Evolutionary conservation across 2,797 vertebrate genomes (phyloP), one percentile per base, ranked within the genome.

Genomic region (Corythornis leucogaster): DNA sequence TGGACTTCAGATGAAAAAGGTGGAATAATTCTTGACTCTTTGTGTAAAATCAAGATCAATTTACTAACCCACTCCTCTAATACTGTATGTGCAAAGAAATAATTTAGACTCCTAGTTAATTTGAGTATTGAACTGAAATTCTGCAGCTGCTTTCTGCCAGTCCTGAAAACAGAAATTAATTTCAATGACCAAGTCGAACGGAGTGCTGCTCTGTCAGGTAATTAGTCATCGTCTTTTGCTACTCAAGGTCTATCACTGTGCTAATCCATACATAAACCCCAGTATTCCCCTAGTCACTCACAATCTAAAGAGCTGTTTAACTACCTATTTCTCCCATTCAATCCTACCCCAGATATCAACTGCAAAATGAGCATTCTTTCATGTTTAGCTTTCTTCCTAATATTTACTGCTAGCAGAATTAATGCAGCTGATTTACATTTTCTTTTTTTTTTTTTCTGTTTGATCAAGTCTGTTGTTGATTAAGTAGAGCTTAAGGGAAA

Each of bases 141-240:
- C 97, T 94, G 96, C 97, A 98, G 98, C 97, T 98, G 98, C 97
- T 98, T 97, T 97, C 97, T 97, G 97, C 98, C 97, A 98, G 96
- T 97, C 95, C 97, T 97, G 97, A 98, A 97, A 99, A 97, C 96
- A 98, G 98, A 98, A 97, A 98, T 98, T 98, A 98, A 98, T 98
- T 98, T 98, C 98, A 98, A 97, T 98, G 98, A 99, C 98, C 98
- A 98, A 98, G 98, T 96, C 96, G 96, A 98, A 97, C 92, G 97
- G 98, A 98, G 98, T 98, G 97, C 97, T 97, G 97, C 97, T 97
- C 96, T 99, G 98, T 98, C 98, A 99, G 98, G 99, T 98, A 99
- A 99, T 99, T 99, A 99, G 98, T 99, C 99, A 99, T 98, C 96
- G 96, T 98, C 98, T 97, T 97, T 90, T 96, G 97, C 97, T 97